Evolutionary conservation across 2,113 vertebrate genomes (phyloP).

Genomic region (Gobiocypris rarus): DNA sequence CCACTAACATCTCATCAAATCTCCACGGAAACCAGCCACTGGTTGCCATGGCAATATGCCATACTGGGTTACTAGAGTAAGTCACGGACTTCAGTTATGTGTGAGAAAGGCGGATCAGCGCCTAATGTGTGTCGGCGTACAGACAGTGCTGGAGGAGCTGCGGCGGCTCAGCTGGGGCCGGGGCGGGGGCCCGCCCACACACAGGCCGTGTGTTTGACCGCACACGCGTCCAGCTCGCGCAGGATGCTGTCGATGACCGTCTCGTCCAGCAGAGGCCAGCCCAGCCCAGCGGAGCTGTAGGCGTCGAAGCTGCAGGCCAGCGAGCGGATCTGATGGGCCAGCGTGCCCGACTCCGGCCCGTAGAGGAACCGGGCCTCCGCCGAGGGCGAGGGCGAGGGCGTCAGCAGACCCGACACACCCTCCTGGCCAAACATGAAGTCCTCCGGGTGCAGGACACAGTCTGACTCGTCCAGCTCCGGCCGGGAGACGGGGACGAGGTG

Average conservation of each 20-base stretch:
- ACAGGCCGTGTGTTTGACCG: slow-evolving; percentile 28
- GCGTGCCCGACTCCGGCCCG: slow-evolving; percentile 72
- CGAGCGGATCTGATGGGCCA: slow-evolving; percentile 82
- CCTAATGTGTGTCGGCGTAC: slow-evolving; percentile 40
- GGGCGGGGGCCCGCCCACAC: not conserved
- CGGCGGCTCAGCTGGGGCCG: slow-evolving; percentile 57
- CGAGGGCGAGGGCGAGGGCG: slow-evolving; percentile 59
- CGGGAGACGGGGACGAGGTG: slow-evolving; percentile 71
- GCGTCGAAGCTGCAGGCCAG: slow-evolving; percentile 72
- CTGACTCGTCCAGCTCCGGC: slow-evolving; percentile 51
- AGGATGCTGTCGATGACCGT: slow-evolving; percentile 72
- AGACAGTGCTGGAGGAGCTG: slow-evolving; percentile 72
- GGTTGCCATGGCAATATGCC: slow-evolving; percentile 75
- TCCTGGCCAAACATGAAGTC: slow-evolving; percentile 53
- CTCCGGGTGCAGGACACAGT: slow-evolving; percentile 67
- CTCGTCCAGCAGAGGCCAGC: slow-evolving; percentile 60
- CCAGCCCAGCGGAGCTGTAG: not conserved
- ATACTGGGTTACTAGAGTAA: slow-evolving; percentile 68
- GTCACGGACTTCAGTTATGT: slow-evolving; percentile 71
- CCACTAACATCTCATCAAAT: not conserved
- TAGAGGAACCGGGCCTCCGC: slow-evolving; percentile 53
- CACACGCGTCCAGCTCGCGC: slow-evolving; percentile 60
- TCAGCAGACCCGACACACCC: slow-evolving; percentile 34
- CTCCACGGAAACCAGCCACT: slow-evolving; percentile 34
- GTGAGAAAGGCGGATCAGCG: too few relatives aligned